Percentiles rank a stretch among this genome's conserved stretches.
phyloP scores from a whole-genome alignment of 2,113 vertebrate species.

The Galbula dea region DNA sequence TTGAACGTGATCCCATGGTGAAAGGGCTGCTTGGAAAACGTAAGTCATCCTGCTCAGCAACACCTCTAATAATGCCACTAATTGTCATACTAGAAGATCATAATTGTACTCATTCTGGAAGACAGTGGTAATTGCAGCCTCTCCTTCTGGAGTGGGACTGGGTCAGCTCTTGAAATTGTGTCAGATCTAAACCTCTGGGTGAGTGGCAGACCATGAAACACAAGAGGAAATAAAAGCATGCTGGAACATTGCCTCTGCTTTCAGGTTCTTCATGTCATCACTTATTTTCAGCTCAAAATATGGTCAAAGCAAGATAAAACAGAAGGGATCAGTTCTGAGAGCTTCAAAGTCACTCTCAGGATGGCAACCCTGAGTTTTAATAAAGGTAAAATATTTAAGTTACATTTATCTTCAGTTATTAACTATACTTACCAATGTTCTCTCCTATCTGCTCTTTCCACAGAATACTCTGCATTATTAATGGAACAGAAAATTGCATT shows the following conservation, averaged over 20 bases:
- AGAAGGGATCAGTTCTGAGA: background rate
- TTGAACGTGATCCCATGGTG: background rate
- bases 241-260: background rate
- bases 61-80: background rate
- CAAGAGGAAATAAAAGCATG: background rate
- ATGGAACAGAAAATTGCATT: background rate
- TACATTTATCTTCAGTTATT: background rate
- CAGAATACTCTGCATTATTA: background rate
- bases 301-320: background rate
- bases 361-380: background rate
- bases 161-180: background rate
- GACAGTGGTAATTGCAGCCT: conserved; percentile 25
- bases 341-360: background rate
- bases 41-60: background rate
- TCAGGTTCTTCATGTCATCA: background rate
- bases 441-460: background rate
- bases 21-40: conserved; percentile 12
- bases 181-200: background rate
- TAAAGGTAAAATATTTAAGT: background rate
- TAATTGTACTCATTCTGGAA: background rate
- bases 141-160: background rate
- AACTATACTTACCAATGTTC: background rate
- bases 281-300: background rate
- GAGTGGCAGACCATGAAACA: background rate
- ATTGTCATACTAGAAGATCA: background rate